A percentile compares a stretch with the other conserved stretches of the same genome.
Evolutionary conservation across 64 coral and sea anemone genomes (phyloP).

Genomic region (Stichodactyla mertensii): DNA sequence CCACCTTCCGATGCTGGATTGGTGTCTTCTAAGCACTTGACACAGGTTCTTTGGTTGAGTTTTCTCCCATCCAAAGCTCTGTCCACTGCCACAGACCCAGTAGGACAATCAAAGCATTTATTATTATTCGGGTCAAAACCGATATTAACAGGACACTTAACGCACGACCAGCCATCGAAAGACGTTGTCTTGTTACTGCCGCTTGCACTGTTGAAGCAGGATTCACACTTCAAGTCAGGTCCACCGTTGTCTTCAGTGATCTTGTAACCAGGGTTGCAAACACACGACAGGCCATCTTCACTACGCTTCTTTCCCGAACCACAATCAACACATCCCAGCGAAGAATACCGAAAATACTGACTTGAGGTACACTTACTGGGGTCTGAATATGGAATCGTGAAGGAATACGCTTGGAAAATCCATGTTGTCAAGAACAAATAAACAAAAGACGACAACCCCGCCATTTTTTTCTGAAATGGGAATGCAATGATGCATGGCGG

Average conservation of each 20-base stretch:
- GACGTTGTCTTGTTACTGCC: slow-evolving; percentile 57
- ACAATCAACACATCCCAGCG: slow-evolving; percentile 50
- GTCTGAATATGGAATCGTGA: slow-evolving; percentile 22
- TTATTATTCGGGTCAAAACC: slow-evolving; percentile 43
- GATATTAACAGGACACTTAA: slow-evolving; percentile 43
- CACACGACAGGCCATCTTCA: slow-evolving; percentile 57
- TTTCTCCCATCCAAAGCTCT: slow-evolving; percentile 25
- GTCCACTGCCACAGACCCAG: slow-evolving; percentile 41
- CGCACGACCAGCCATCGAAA: slow-evolving; percentile 87
- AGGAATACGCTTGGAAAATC: background rate
- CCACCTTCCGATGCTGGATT: slow-evolving; percentile 4
- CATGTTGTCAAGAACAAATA: background rate
- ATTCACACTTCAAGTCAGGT: slow-evolving; percentile 45
- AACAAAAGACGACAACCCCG: background rate
- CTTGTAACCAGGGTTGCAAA: slow-evolving; percentile 72
- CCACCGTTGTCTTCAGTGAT: slow-evolving; percentile 37
- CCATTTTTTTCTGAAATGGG: slow-evolving; percentile 13
- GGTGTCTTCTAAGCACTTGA: slow-evolving; percentile 49
- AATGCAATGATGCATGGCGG: slow-evolving; percentile 8
- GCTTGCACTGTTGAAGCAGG: slow-evolving; percentile 15
- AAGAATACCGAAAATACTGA: slow-evolving; percentile 81
- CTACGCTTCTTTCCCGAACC: slow-evolving; percentile 42
- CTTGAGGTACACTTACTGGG: slow-evolving; percentile 20
- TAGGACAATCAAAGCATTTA: slow-evolving; percentile 52
- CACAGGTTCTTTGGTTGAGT: slow-evolving; percentile 17